phyloP scores from a whole-genome alignment of 2,113 vertebrate species.

The Nycticorax nycticorax region DNA sequence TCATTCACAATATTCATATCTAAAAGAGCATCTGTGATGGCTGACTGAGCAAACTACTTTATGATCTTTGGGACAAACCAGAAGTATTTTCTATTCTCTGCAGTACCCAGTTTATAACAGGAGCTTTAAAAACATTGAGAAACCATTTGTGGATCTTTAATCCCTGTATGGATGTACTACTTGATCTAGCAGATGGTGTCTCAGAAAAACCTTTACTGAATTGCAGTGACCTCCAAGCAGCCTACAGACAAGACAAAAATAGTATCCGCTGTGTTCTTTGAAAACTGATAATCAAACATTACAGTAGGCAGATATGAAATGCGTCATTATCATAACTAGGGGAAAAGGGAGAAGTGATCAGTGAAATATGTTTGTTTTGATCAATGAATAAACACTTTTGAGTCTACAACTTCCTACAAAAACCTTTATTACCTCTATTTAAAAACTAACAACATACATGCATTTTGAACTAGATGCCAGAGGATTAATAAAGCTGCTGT shows the following conservation, averaged over 20 bases:
- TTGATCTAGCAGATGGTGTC: neutral
- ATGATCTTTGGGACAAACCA: neutral
- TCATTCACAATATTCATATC: neutral
- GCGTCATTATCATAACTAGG: neutral
- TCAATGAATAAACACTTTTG: neutral
- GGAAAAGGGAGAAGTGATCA: neutral
- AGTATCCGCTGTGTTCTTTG: neutral
- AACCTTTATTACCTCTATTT: neutral
- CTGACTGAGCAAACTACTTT: neutral
- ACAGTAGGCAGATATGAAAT: neutral
- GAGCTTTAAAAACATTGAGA: neutral
- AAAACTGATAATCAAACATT: neutral
- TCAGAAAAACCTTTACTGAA: neutral
- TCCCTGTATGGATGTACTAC: neutral
- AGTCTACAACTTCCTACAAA: neutral
- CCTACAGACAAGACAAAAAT: neutral
- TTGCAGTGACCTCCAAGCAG: neutral
- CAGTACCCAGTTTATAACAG: neutral
- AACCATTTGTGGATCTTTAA: neutral
- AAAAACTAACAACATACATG: neutral
- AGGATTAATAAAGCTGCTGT: neutral
- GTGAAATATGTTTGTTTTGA: neutral
- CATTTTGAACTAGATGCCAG: neutral
- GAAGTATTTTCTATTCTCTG: neutral
- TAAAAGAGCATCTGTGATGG: neutral